These are phyloP conservation scores for Adelphocoris suturalis DNA, from an alignment of 2,888 invertebrate species.

Conservation along the genomic window DNA sequence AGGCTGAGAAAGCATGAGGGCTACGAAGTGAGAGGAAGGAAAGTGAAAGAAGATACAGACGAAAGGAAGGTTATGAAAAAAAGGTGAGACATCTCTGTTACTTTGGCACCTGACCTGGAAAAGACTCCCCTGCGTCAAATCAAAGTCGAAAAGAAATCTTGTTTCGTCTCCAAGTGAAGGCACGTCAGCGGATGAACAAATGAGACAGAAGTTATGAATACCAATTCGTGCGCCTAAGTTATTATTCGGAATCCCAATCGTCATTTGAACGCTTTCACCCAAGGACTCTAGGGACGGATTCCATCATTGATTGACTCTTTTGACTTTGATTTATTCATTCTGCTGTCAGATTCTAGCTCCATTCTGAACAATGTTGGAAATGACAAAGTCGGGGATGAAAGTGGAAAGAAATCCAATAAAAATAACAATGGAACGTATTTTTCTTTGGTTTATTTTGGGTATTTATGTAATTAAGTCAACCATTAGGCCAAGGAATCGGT, in stretches of 20 bases:
- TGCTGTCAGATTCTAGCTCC: background rate
- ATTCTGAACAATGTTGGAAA: background rate
- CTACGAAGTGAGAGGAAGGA: background rate
- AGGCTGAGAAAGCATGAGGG: conserved; percentile 7
- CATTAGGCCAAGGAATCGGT: too few species aligned
- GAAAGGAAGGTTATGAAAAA: conserved; percentile 8
- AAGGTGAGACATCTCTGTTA: conserved; percentile 27
- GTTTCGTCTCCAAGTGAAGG: conserved; percentile 14
- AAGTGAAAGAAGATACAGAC: conserved; percentile 14
- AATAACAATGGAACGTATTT: too few species aligned
- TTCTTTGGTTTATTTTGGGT: too few species aligned
- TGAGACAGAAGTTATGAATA: conserved; percentile 30
- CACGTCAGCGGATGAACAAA: conserved; percentile 2
- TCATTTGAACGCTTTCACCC: background rate
- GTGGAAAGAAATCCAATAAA: too few species aligned
- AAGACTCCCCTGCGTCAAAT: conserved; percentile 23
- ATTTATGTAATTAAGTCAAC: too few species aligned
- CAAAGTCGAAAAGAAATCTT: conserved; percentile 7
- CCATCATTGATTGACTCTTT: conserved; percentile 11
- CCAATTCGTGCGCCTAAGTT: background rate
- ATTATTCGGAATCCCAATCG: background rate
- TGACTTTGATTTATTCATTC: background rate
- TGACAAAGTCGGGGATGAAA: background rate
- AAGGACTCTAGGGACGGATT: background rate
- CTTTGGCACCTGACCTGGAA: conserved; percentile 39